Conservation (phyloP, 2,113 vertebrate genomes). For the Nyctereutes procyonoides region DNA sequence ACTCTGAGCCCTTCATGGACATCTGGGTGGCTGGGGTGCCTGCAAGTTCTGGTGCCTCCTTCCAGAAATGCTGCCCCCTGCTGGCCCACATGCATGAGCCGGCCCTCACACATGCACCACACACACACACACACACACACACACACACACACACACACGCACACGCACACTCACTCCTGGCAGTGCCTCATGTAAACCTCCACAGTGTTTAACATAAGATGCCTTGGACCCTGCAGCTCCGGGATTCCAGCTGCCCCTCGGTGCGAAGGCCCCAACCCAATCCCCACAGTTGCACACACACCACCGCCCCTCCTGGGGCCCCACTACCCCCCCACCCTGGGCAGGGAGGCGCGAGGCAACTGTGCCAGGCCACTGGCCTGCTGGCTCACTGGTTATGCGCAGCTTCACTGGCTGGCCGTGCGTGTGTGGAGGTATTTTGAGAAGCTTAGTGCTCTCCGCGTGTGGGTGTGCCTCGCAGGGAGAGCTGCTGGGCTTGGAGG, state of each 20-base stretch:
- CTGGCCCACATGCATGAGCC: too few species aligned
- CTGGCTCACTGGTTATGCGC: conserved; percentile 28
- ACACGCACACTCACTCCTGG: background rate
- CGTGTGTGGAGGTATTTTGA: conserved; percentile 29
- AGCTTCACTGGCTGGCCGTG: background rate
- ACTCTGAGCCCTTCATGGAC: background rate
- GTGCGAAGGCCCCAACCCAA: too few species aligned
- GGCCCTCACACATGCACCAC: background rate
- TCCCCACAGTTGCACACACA: too few species aligned
- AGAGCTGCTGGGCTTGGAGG: background rate
- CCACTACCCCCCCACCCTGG: background rate
- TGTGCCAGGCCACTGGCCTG: background rate
- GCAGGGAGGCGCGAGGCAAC: background rate
- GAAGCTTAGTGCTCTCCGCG: background rate
- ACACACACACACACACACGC: background rate
- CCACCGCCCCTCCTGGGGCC: background rate
- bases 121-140: background rate
- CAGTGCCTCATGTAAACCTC: background rate
- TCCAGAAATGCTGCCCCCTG: background rate
- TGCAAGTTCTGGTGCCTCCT: background rate
- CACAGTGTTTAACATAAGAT: background rate
- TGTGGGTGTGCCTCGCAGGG: accelerated
- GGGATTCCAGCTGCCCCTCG: background rate
- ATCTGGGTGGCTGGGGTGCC: background rate
- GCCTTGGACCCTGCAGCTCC: background rate